Evolutionary conservation across 92 coral and sea anemone species (phyloP).

Genomic region (Zoanthus solanderi): DNA sequence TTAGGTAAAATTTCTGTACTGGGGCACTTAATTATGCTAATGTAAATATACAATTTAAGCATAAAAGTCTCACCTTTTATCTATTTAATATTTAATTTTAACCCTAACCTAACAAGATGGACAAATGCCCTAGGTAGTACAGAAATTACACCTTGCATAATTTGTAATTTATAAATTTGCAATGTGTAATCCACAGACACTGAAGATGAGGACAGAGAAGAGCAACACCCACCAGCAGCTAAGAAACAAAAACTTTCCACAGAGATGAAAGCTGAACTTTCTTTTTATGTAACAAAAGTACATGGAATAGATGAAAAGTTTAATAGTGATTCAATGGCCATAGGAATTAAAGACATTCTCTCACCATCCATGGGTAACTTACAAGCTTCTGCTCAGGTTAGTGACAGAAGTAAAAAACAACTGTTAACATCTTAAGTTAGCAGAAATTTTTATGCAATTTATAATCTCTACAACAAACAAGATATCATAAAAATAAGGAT

Average conservation of each 20-base stretch:
- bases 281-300: conserved; percentile 91
- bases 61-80: no score
- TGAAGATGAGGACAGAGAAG: conserved; percentile 42
- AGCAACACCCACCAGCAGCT: conserved; percentile 62
- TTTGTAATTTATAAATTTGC: no score
- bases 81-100: no score
- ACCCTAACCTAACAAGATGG: no score
- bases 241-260: conserved; percentile 65
- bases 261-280: conserved; percentile 47
- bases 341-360: conserved; percentile 90
- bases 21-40: no score
- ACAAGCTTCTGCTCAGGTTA: conserved; percentile 96
- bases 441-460: neutral
- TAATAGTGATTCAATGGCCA: conserved; percentile 74
- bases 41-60: no score
- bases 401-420: neutral
- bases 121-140: no score
- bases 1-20: no score
- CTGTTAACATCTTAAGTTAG: neutral
- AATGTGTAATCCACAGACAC: conserved; percentile 5
- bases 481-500: no score
- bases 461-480: no score
- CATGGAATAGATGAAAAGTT: conserved; percentile 81
- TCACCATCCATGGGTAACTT: conserved; percentile 92
- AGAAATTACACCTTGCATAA: no score